These are phyloP conservation scores for Leptarthrus brevirostris DNA, from an alignment of 2,888 invertebrate species.

Conservation along the genomic window DNA sequence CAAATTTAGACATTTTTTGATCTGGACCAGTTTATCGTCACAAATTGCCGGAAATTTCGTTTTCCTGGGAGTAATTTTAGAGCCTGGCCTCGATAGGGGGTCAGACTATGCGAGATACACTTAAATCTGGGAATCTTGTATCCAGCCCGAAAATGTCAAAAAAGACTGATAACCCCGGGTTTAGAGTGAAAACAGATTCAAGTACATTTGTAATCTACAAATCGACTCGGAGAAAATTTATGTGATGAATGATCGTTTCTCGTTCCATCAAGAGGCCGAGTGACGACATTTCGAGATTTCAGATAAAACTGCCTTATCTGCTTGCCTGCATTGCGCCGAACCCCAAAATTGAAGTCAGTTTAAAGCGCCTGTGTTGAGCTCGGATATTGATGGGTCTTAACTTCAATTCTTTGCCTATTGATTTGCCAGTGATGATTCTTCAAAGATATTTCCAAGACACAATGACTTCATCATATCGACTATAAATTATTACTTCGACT, in stretches of 20 bases:
- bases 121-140: background rate
- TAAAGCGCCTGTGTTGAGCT: background rate
- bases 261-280: conserved; percentile 27
- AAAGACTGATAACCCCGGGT: conserved; percentile 26
- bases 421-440: conserved; percentile 30
- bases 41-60: background rate
- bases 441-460: conserved; percentile 34
- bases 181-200: background rate
- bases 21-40: background rate
- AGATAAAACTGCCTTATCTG: conserved; percentile 37
- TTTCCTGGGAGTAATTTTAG: background rate
- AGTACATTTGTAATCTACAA: background rate
- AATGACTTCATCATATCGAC: conserved; percentile 39
- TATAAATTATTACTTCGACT: conserved; percentile 30
- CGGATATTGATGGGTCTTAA: conserved; percentile 32
- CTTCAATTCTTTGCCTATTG: conserved; percentile 9
- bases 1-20: background rate
- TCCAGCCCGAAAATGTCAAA: conserved; percentile 1
- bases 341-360: conserved; percentile 21
- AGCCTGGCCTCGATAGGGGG: background rate
- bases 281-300: conserved; percentile 30
- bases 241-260: conserved; percentile 33
- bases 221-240: conserved; percentile 19
- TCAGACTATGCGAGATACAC: background rate
- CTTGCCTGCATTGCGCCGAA: conserved; percentile 22